Evolutionary conservation across 2,888 invertebrate species (phyloP), one percentile per base, ranked within the genome.

Genomic region (Leucoma salicis): DNA sequence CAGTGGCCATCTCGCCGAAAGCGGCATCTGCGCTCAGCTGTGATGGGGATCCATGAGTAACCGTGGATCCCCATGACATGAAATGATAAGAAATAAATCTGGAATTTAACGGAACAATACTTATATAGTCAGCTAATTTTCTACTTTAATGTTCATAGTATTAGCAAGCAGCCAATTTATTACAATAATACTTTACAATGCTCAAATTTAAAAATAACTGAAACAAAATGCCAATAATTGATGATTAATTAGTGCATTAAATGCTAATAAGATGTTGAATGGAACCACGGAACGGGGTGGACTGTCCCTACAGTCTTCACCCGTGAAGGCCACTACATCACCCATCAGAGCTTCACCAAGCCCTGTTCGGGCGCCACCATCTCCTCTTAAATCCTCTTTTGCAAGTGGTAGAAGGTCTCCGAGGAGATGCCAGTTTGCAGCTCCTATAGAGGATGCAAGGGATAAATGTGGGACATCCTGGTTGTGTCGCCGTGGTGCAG

Each of bases 391-490:
- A 44, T 84, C 85, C 0, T 82, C 88, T 0, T 27, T 88, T 21
- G 81, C 85, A 0, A 75, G 69, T 35, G 81, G 82, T 0, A 69
- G 77, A 37, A 64, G 77, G 28, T 84, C 86, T 0, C 87, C 86
- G 0, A 58, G 85, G 13, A 70, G 78, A 31, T 90, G 90, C 47
- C 90, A 90, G 74, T 90, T 89, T 46, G 83, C 88, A 0, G 75
- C 87, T 0, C 85, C 87, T 0, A 66, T 62, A 0, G 89, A 88
- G 37, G 87, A 85, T 58, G 66, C 78, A 0, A 68, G 71, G 53
- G 90, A 88, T 43, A 90, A 87, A 54, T 90, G 89, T 49, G 90
- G 89, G 1, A 60, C 82, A 0, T 88, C 89, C 2, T 90, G 90
- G 90, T 57, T 90, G 28, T 90, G 90, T 49, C 66, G 90, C 3